Evolutionary conservation across 2,888 invertebrate genomes (phyloP).

Genomic region (Hydroisotoma schaefferi): DNA sequence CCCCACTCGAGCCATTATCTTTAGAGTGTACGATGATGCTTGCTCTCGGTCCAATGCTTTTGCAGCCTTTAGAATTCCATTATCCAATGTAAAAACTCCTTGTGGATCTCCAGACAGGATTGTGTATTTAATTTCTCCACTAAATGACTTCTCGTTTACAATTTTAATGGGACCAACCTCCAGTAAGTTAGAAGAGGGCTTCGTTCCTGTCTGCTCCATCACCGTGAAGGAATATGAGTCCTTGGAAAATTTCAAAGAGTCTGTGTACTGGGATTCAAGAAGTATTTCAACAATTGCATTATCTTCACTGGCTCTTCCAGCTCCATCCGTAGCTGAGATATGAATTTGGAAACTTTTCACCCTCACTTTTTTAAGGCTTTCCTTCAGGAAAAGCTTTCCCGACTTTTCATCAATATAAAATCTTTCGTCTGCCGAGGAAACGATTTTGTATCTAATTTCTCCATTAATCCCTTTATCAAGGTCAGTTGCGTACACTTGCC

Average conservation of each 20-base stretch:
- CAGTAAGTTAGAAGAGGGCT: constrained; percentile 56
- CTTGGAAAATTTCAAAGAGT: constrained; percentile 66
- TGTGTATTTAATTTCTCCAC: constrained; percentile 61
- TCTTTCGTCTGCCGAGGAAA: constrained; percentile 68
- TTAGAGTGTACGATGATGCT: constrained; percentile 69
- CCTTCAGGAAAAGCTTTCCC: constrained; percentile 69
- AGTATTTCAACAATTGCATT: constrained; percentile 79
- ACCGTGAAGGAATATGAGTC: constrained; percentile 74
- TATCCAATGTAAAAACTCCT: constrained; percentile 74
- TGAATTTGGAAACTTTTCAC: constrained; percentile 69
- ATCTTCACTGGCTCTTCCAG: constrained; percentile 67
- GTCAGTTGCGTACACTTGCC: constrained; percentile 77
- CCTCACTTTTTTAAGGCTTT: constrained; percentile 61
- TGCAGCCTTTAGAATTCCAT: constrained; percentile 73
- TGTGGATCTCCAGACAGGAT: constrained; percentile 77
- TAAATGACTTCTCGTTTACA: neutral
- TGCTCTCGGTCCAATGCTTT: constrained; percentile 80
- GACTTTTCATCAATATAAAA: constrained; percentile 75
- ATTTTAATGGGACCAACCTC: constrained; percentile 45
- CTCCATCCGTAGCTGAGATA: constrained; percentile 77
- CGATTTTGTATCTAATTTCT: constrained; percentile 70
- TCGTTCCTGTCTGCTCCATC: constrained; percentile 71
- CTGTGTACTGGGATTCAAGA: constrained; percentile 55
- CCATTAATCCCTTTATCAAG: constrained; percentile 86
- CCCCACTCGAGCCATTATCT: constrained; percentile 73